A percentile compares a stretch with the other conserved stretches of the same genome.
Conservation (phyloP, 2,888 invertebrate genomes). For the Unio delphinus region DNA sequence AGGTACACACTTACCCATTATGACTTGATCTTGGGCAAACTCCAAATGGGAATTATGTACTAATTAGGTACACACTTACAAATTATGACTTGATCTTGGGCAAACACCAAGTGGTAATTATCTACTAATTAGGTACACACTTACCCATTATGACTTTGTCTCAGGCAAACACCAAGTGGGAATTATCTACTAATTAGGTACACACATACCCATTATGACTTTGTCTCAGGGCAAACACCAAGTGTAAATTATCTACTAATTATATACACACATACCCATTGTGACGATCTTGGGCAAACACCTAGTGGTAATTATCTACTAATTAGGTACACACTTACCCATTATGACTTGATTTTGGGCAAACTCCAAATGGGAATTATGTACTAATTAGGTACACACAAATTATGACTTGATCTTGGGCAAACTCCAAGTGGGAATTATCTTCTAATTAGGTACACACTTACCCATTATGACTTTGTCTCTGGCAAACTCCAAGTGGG, state of each 20-base stretch:
- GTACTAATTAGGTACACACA: constrained; percentile 75
- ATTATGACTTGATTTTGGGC: constrained; percentile 96
- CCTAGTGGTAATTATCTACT: constrained; percentile 94
- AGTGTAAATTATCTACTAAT: too few species aligned
- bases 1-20: constrained; percentile 71
- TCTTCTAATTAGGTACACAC: constrained; percentile 21
- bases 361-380: constrained; percentile 93
- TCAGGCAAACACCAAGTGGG: constrained; percentile 93
- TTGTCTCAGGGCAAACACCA: constrained; percentile 96
- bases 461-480: constrained; percentile 91
- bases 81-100: constrained; percentile 89
- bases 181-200: constrained; percentile 85
- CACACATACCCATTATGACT: constrained; percentile 86
- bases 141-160: constrained; percentile 92
- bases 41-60: constrained; percentile 96
- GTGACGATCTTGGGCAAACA: constrained; percentile 87
- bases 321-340: constrained; percentile 79
- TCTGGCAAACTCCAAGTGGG: constrained; percentile 93
- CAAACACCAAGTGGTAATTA: constrained; percentile 95
- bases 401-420: constrained; percentile 89
- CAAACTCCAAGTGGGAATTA: constrained; percentile 83
- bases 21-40: constrained; percentile 73
- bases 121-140: constrained; percentile 79
- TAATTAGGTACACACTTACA: constrained; percentile 77
- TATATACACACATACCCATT: too few species aligned